Evolutionary conservation across 2,888 invertebrate species (phyloP).

Genomic region (Dryomyza anilis): DNA sequence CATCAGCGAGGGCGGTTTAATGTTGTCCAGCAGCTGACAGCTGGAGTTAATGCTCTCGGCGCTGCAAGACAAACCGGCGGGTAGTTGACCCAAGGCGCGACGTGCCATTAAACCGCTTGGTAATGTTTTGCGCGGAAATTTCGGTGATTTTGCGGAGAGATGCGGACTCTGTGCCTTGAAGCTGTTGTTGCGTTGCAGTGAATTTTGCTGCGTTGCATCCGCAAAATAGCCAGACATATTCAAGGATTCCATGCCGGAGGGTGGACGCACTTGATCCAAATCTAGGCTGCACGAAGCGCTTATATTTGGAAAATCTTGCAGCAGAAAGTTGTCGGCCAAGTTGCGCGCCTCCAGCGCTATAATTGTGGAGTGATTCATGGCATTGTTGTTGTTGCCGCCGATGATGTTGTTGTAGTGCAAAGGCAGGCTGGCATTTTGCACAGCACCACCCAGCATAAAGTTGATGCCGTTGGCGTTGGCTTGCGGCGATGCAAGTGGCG

Average conservation of each 20-base stretch:
- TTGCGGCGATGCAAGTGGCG: constrained; percentile 4
- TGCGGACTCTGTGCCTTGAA: constrained; percentile 45
- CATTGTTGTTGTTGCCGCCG: no score
- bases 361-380: constrained; percentile 71
- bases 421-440: constrained; percentile 43
- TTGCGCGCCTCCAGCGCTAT: constrained; percentile 79
- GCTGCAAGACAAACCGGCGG: constrained; percentile 63
- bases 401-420: constrained; percentile 63
- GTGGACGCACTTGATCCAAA: constrained; percentile 76
- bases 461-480: constrained; percentile 39
- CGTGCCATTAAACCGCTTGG: constrained; percentile 75
- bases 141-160: constrained; percentile 55
- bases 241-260: constrained; percentile 76
- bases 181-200: constrained; percentile 36
- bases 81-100: constrained; percentile 67
- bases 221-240: constrained; percentile 66
- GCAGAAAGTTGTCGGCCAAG: constrained; percentile 66
- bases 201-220: constrained; percentile 46
- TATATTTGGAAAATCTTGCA: no score
- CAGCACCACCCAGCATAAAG: constrained; percentile 56
- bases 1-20: constrained; percentile 84
- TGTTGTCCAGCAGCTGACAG: constrained; percentile 76
- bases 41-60: constrained; percentile 68
- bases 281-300: constrained; percentile 77
- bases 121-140: constrained; percentile 71